Evolutionary conservation across 2,797 vertebrate genomes (phyloP).

Genomic region (Echeneis naucrates): DNA sequence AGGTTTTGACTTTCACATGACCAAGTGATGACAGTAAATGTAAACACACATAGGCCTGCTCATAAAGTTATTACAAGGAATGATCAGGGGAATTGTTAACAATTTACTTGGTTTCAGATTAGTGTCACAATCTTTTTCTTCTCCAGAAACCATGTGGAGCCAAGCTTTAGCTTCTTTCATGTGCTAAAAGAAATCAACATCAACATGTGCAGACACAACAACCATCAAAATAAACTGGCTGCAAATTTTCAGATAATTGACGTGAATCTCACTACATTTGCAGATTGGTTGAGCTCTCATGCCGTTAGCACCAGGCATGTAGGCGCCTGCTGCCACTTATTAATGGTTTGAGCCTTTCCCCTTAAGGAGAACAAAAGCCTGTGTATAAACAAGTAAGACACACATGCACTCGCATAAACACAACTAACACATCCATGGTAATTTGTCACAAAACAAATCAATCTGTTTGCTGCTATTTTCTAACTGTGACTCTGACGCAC

Average conservation of each 20-base stretch:
- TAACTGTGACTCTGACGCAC: constrained; percentile 63
- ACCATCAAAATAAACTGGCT: not conserved
- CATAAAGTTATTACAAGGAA: not conserved
- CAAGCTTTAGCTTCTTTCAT: not conserved
- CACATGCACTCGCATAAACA: not conserved
- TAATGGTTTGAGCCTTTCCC: not conserved
- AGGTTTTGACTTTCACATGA: constrained; percentile 48
- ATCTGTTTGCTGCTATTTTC: constrained; percentile 78
- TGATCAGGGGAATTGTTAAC: not conserved
- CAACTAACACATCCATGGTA: constrained; percentile 34
- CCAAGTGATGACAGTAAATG: constrained; percentile 16
- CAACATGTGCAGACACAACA: not conserved
- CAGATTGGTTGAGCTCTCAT: not conserved
- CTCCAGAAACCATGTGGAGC: not conserved
- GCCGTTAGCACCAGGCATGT: not conserved
- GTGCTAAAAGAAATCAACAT: not conserved
- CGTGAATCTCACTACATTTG: not conserved
- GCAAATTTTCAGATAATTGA: not conserved
- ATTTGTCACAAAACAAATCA: constrained; percentile 61
- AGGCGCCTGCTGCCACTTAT: not conserved
- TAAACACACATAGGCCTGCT: constrained; percentile 26
- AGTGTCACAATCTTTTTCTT: not conserved
- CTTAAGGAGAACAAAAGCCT: not conserved
- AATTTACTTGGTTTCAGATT: not conserved
- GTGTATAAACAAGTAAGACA: constrained; percentile 13